Evolutionary conservation across 2,797 vertebrate species (phyloP).

Genomic region (Coregonus ussuriensis): DNA sequence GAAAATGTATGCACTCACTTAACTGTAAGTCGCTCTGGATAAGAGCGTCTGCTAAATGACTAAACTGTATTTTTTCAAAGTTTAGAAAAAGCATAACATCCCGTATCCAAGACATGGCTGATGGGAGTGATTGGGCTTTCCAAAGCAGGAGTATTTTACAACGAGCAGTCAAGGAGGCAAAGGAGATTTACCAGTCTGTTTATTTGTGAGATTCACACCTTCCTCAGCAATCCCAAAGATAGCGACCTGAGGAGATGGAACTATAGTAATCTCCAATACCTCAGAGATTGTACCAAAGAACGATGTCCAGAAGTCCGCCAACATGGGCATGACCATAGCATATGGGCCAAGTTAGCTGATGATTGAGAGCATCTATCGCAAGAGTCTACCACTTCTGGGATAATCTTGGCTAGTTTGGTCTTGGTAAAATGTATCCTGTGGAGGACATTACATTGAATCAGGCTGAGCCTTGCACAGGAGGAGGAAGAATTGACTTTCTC

Average conservation of each 20-base stretch:
- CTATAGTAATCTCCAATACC: neutral
- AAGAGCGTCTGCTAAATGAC: too few relatives aligned
- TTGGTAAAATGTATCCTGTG: neutral
- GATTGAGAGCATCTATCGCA: neutral
- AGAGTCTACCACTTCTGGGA: neutral
- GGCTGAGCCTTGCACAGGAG: neutral
- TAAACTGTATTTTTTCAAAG: neutral
- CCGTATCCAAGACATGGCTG: neutral
- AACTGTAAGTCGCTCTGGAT: too few relatives aligned
- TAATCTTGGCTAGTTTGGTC: constrained; percentile 6
- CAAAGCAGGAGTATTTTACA: neutral
- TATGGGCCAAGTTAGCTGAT: neutral
- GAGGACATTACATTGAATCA: constrained; percentile 2
- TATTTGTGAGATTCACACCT: neutral
- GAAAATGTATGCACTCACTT: too few relatives aligned
- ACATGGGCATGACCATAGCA: constrained; percentile 1
- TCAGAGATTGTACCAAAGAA: neutral
- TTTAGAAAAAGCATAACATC: constrained; percentile 1
- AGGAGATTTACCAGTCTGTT: neutral
- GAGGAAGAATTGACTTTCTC: neutral
- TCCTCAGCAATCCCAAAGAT: constrained; percentile 2
- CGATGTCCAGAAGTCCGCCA: neutral
- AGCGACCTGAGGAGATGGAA: neutral
- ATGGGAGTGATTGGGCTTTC: neutral
- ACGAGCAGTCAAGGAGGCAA: neutral